Evolutionary conservation across 2,797 vertebrate genomes (phyloP), one percentile per base, ranked within the genome.

Genomic region (Rhodeus uyekii): DNA sequence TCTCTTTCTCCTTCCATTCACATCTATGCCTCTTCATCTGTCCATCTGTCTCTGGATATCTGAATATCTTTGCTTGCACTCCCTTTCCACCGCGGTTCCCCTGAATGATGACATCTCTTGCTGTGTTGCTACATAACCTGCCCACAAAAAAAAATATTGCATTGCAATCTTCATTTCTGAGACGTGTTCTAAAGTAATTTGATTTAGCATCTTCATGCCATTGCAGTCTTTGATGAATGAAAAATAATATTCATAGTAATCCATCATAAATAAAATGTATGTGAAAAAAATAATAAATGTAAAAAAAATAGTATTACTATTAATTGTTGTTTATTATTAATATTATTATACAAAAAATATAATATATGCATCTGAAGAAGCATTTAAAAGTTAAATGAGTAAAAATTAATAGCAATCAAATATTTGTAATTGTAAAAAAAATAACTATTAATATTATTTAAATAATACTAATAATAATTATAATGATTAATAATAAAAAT

Each of bases 1-100:
- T 76, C 84, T 39, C 55, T 36, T 22, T 48, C 76, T 50, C 34
- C 39, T 78, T 83, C 36, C 18, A 55, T 36, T 63, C 83, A 60
- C 76, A 76, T 61, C 34, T 78, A 65, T 39, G 75, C 72, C 44
- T 68, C 60, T 63, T 55, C 38, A 16, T 50, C 78, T 36, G 19
- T 53, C 68, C 32, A 58, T 24, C 44, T 60, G 65, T 63, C 78
- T 69, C 53, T 69, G 69, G n/a, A 8, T 53, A 5, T 53, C 22
- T 19, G 32, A 34, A 38, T 65, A 71, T 58, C 67, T 53, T 64
- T 29, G 27, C 36, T 69, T 27, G 16, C 22, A 4, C 61, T 46
- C 42, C 65, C 65, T 68, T 60, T 48, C 73, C 32, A 78, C 29
- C 29, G 12, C 44, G 50, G 19, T 36, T 50, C 46, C 18, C 3